Base-by-base conservation (phyloP, 2,113 vertebrate genomes). In the Serilophus lunatus region DNA sequence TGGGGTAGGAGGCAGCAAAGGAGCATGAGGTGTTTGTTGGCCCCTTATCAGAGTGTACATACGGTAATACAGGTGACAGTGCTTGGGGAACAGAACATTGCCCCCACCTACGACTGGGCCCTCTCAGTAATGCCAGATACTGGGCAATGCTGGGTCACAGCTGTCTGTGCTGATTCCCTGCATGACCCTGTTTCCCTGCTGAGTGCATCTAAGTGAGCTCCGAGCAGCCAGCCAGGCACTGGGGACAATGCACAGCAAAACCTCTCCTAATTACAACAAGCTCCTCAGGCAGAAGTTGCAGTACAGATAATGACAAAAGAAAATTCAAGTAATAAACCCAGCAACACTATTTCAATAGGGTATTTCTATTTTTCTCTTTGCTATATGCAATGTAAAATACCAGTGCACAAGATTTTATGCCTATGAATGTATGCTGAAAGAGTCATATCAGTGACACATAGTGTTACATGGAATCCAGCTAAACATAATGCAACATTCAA, bases 401-500 rank as follows among this genome's bases (percentile, higher is more conserved):
- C 50, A 83, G 47, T 1, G 10, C 68, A 54, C 1, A 4, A 57
- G 83, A 83, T 75, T 86, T 70, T 51, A 68, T 90, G 64, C 56
- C 24, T 59, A 12, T 71, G 75, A 77, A 63, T 87, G 53, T 88
- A 44, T 66, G 18, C 82, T 74, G 72, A 86, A 88, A 51, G 70
- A 96, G 60, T 76, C 92, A 89, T 17, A 7, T 91, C 91, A 95
- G 85, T 89, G 91, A 86, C 91, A 88, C 60, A 84, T 42, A 54
- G 51, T 64, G 74, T 71, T 83, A 93, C 83, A 82, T 0, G 3
- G 92, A 88, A 93, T 86, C 82, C 76, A 90, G 24, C 64, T 80
- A 86, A 92, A 94, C 31, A 9, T 90, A 96, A 86, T 31, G 40
- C 78, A 96, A 13, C 72, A 65, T 93, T 93, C 79, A 90, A 81